Evolutionary conservation across 2,888 invertebrate genomes (phyloP), one percentile per base, ranked within the genome.

Genomic region (Steromphala cineraria): DNA sequence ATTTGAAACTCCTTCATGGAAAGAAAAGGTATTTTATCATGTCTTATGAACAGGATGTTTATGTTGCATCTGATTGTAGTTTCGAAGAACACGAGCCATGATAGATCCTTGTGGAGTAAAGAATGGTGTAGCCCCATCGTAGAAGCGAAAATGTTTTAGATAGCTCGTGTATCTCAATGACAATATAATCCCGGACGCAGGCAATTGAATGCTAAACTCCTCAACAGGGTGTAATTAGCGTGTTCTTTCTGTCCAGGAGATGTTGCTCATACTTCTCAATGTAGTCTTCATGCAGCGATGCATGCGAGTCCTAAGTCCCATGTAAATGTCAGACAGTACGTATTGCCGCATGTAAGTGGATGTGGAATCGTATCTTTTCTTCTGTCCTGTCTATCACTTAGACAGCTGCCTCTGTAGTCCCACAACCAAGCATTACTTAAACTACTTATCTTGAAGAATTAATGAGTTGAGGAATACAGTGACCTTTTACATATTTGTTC

Each of bases 181-280:
- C 62, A 62, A 62, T 28, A 62, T 62, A 62, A 62, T 62, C 62
- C 62, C 28, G 28, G 62, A 28, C 28, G 24, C 62, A 13, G 28
- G 62, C 62, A 62, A 62, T 62, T 24, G 62, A 62, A 62, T 62
- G 62, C 28, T 62, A 62, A 62, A 62, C 62, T 28, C 62, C 62
- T 28, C 62, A 28, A n/a, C 62, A 62, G 24, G 24, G 62, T 62
- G 62, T 62, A 62, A 62, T 62, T 62, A 62, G 62, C 62, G 28
- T 62, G 62, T 62, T 62, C 62, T 62, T 62, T 62, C 62, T 62
- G 28, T 28, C 10, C 15, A 62, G 24, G 28, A 62, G 62, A 62
- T 62, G 62, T 62, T 62, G 62, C 62, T 62, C 62, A 62, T 62
- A 62, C 62, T 24, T 62, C 62, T 62, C 62, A 62, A 62, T 62